Evolutionary conservation across 2,113 vertebrate species (phyloP).

Genomic region (Halichoeres trimaculatus): DNA sequence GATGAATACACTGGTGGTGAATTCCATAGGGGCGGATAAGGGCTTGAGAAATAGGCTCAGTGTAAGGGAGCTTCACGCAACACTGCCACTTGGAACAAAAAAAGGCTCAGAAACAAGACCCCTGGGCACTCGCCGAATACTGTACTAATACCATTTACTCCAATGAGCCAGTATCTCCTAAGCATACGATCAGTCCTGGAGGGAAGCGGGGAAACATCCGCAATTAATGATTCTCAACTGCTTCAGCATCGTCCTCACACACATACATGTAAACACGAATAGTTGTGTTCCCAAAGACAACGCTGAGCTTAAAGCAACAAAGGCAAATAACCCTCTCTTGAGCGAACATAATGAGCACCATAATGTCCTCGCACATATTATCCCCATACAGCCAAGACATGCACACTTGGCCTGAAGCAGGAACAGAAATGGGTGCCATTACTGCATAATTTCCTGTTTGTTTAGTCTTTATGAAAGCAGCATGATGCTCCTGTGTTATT

Average conservation of each 20-base stretch:
- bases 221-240: constrained; percentile 73
- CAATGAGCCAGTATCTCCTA: constrained; percentile 67
- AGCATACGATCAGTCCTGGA: constrained; percentile 63
- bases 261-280: constrained; percentile 25
- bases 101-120: constrained; percentile 71
- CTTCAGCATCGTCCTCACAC: constrained; percentile 30
- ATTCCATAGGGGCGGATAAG: constrained; percentile 60
- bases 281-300: constrained; percentile 37
- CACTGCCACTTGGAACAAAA: constrained; percentile 76
- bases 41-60: constrained; percentile 54
- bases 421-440: constrained; percentile 50
- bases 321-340: constrained; percentile 64
- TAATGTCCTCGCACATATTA: constrained; percentile 42
- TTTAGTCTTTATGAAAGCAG: constrained; percentile 32
- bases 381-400: constrained; percentile 31
- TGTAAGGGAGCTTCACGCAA: constrained; percentile 64
- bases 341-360: constrained; percentile 53
- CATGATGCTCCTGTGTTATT: constrained; percentile 18
- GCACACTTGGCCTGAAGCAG: constrained; percentile 50
- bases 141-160: constrained; percentile 74
- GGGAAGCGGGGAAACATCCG: constrained; percentile 58
- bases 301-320: constrained; percentile 54
- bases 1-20: constrained; percentile 48
- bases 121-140: constrained; percentile 61
- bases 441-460: constrained; percentile 53